Evolutionary conservation across 1,140 invertebrate genomes (phyloP).

Genomic region (Bombus confusus): DNA sequence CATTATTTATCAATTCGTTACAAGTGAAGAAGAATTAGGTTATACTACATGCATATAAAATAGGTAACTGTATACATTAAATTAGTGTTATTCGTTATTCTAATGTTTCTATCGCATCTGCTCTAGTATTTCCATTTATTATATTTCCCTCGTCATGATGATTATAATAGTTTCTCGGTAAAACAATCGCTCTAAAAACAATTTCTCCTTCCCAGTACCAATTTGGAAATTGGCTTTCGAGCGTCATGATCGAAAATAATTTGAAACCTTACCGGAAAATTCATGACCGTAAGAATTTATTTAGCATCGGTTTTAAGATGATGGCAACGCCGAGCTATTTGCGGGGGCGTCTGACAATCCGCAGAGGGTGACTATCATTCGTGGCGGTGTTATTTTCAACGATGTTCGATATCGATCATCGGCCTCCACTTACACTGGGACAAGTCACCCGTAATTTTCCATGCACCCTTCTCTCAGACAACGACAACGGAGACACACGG

Average conservation of each 20-base stretch:
- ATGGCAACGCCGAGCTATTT: slow-evolving; percentile 41
- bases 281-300: slow-evolving; percentile 31
- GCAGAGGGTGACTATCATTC: slow-evolving; percentile 38
- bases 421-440: neutral
- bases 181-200: too few relatives aligned
- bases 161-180: too few relatives aligned
- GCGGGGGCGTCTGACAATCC: slow-evolving; percentile 7
- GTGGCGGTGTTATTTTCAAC: slow-evolving; percentile 45
- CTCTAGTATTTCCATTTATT: too few relatives aligned
- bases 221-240: neutral
- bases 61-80: too few relatives aligned
- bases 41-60: too few relatives aligned
- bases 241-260: neutral
- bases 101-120: too few relatives aligned
- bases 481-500: neutral
- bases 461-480: slow-evolving; percentile 5
- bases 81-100: too few relatives aligned
- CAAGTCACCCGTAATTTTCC: slow-evolving; percentile 32
- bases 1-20: too few relatives aligned
- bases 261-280: neutral
- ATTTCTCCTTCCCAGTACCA: neutral
- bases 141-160: too few relatives aligned
- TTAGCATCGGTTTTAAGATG: slow-evolving; percentile 19
- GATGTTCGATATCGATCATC: slow-evolving; percentile 53
- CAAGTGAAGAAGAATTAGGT: too few relatives aligned